Conservation (phyloP, 2,888 invertebrate genomes). For the Lobophora halterata region DNA sequence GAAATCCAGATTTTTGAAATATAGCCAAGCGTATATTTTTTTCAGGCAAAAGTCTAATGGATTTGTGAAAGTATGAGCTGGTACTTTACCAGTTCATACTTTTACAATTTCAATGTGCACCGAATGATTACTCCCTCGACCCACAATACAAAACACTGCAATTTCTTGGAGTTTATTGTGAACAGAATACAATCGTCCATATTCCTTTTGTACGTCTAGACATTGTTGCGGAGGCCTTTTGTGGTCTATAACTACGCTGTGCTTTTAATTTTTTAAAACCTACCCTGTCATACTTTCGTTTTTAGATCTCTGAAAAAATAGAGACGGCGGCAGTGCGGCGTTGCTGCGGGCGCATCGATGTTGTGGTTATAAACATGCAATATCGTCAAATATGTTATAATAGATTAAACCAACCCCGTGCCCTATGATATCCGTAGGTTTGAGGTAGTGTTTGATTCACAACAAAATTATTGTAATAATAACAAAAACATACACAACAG, state of each 20-base stretch:
- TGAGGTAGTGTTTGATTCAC: no score
- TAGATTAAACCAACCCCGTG: no score
- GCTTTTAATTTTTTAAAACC: conserved; percentile 72
- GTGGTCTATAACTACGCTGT: conserved; percentile 60
- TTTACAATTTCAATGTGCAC: not conserved
- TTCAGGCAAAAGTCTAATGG: conserved; percentile 16
- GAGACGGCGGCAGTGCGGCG: conserved; percentile 25
- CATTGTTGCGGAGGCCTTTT: conserved; percentile 63
- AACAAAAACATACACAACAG: no score
- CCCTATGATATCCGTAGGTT: no score
- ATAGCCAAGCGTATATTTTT: conserved; percentile 13
- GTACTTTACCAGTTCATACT: not conserved
- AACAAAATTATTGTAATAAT: no score
- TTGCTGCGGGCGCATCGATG: no score
- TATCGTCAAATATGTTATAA: no score
- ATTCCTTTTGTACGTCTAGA: conserved; percentile 39
- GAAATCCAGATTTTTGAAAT: not conserved
- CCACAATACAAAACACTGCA: conserved; percentile 37
- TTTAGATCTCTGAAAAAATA: conserved; percentile 34
- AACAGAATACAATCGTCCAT: conserved; percentile 41
- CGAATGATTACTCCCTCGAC: conserved; percentile 32
- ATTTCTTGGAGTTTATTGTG: conserved; percentile 21
- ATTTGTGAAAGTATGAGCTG: not conserved
- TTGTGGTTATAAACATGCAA: no score
- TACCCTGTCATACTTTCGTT: conserved; percentile 38